phyloP scores from a whole-genome alignment of 2,113 vertebrate genomes.

The Melanocharis versteri region DNA sequence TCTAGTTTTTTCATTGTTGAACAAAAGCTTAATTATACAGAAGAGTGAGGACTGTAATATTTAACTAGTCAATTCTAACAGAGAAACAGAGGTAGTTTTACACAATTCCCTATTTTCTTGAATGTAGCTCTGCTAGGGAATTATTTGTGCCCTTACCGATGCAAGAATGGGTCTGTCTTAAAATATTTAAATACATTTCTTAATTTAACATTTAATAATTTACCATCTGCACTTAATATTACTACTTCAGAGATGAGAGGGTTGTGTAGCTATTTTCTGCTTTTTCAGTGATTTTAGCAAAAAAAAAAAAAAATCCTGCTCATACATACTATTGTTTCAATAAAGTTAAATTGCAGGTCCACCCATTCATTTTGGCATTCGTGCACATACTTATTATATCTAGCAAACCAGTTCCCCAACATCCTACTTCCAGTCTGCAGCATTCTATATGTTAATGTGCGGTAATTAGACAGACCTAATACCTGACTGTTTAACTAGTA shows the following conservation, averaged over 20 bases:
- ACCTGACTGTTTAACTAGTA: background rate
- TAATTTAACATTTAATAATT: background rate
- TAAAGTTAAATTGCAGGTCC: background rate
- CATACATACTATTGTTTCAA: background rate
- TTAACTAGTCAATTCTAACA: slow-evolving; percentile 35
- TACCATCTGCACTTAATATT: background rate
- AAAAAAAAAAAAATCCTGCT: background rate
- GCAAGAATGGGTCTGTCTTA: background rate
- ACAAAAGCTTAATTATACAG: slow-evolving; percentile 79
- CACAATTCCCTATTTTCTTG: slow-evolving; percentile 1
- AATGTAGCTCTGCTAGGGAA: background rate
- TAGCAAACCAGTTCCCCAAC: background rate
- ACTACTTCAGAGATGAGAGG: background rate
- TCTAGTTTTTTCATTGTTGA: slow-evolving; percentile 68
- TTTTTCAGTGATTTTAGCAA: background rate
- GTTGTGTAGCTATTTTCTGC: background rate
- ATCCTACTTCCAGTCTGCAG: background rate
- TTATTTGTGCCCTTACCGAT: background rate
- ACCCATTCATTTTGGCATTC: background rate
- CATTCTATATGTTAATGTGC: background rate
- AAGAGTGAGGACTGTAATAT: slow-evolving; percentile 47
- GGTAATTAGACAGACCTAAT: background rate
- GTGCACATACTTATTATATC: background rate
- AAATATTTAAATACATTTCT: background rate
- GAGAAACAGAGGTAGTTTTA: background rate